Base-by-base conservation (phyloP, 1,140 invertebrate genomes). In the Pseudoatta argentina region DNA sequence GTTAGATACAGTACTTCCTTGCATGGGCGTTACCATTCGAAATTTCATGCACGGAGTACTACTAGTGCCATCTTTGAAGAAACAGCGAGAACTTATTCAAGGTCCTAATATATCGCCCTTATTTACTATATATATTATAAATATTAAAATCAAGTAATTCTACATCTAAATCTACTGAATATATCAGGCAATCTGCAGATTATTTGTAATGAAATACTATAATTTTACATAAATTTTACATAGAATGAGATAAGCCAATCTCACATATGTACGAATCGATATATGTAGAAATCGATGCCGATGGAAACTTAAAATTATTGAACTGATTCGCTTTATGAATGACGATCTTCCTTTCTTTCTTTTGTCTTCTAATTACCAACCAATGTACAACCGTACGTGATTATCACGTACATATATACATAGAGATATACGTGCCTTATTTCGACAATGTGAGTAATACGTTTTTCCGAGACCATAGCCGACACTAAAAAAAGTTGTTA, bases 111-210 rank as follows among this genome's bases (percentile, higher is more conserved):
- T 10, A 1, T 71, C 5, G 21, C 7, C 14, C 8, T 72, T 53
- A 39, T 8, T 75, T 16, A 59, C n/a, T 63, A 16, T 8, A 24
- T 18, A 10, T 63, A 27, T 53, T 16, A 39, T 67, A 55, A 7
- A 10, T 12, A 27, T 73, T 48, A 14, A 53, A 77, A 57, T 86
- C 44, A 55, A 73, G 73, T 73, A 78, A 77, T n/a, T 44, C 34
- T 14, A 21, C 21, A 21, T 21, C 21, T 21, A 7, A 10, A 6
- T 24, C 6, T 39, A 39, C 3, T 34, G 57, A 10, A 59, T 21
- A 61, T 44, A 30, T 10, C 2, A 21, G 12, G 0, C 18, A 34
- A 14, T 30, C 4, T 21, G 7, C 16, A 2, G n/a, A 30, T 10
- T 48, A 59, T 57, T 61, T 44, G 10, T 39, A 39, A 55, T 27